Evolutionary conservation across 2,888 invertebrate genomes (phyloP).

Genomic region (Archips xylosteana): DNA sequence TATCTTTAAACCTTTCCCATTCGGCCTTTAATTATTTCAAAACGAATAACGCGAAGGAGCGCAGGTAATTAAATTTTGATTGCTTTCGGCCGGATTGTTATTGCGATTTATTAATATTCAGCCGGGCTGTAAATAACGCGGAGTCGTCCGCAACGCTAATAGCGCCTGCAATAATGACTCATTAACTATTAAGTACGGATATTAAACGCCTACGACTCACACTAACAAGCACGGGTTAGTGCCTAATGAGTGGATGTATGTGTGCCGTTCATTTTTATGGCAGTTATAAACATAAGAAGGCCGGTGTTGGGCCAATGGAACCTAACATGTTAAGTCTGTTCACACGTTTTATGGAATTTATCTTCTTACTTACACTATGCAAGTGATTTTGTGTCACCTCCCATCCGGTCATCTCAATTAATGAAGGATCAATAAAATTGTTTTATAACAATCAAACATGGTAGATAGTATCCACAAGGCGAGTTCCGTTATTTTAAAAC

Average conservation of each 20-base stretch:
- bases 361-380: constrained; percentile 7
- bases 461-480: background rate
- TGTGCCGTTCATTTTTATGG: constrained; percentile 27
- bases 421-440: background rate
- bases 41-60: constrained; percentile 61
- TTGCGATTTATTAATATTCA: constrained; percentile 78
- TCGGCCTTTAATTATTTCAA: constrained; percentile 65
- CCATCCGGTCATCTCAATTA: background rate
- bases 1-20: constrained; percentile 73
- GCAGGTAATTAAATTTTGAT: constrained; percentile 80
- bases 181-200: constrained; percentile 72
- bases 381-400: constrained; percentile 13
- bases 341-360: constrained; percentile 19
- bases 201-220: constrained; percentile 59
- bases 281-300: constrained; percentile 22
- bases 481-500: constrained; percentile 4
- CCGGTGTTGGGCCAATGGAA: background rate
- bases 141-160: constrained; percentile 67
- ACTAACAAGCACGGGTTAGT: constrained; percentile 21
- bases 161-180: constrained; percentile 73
- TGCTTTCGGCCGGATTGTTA: constrained; percentile 72
- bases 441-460: background rate
- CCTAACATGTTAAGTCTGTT: constrained; percentile 13
- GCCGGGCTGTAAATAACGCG: constrained; percentile 69
- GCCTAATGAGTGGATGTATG: constrained; percentile 11